These are phyloP conservation scores for Biston stratarius DNA, from an alignment of 2,888 invertebrate genomes.

Conservation along the genomic window DNA sequence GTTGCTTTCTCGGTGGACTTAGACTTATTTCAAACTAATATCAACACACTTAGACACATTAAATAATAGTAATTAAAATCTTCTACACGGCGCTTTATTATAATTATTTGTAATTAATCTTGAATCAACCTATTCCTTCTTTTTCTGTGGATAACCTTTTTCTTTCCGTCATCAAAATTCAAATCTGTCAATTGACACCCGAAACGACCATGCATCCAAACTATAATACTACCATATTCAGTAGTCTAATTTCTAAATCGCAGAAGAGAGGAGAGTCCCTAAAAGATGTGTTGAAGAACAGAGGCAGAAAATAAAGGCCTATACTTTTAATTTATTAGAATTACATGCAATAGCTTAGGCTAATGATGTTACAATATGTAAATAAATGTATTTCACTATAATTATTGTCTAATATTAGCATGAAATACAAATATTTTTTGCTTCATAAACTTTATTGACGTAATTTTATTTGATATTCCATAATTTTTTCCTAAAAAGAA, in stretches of 20 bases:
- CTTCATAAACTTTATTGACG: no score
- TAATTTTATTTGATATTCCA: no score
- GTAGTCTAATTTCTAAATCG: neutral
- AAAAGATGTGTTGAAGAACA: neutral
- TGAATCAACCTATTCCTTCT: constrained; percentile 77
- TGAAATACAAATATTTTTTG: no score
- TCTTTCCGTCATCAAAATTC: constrained; percentile 86
- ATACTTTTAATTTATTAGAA: neutral
- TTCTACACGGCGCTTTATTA: constrained; percentile 57
- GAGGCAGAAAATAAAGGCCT: neutral
- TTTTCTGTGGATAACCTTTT: constrained; percentile 84
- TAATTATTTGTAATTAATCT: constrained; percentile 62
- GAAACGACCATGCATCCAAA: constrained; percentile 39
- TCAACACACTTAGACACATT: constrained; percentile 59
- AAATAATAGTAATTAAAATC: constrained; percentile 58
- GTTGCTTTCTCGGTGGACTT: constrained; percentile 72
- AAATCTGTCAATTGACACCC: constrained; percentile 81
- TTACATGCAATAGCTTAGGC: neutral
- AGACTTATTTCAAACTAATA: constrained; percentile 63
- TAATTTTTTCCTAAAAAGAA: no score
- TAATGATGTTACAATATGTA: neutral
- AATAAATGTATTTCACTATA: neutral
- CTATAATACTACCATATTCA: constrained; percentile 16
- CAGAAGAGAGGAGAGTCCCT: neutral
- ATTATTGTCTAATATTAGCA: no score